Conservation (phyloP, 2,888 invertebrate species). For the Machimus rusticus region DNA sequence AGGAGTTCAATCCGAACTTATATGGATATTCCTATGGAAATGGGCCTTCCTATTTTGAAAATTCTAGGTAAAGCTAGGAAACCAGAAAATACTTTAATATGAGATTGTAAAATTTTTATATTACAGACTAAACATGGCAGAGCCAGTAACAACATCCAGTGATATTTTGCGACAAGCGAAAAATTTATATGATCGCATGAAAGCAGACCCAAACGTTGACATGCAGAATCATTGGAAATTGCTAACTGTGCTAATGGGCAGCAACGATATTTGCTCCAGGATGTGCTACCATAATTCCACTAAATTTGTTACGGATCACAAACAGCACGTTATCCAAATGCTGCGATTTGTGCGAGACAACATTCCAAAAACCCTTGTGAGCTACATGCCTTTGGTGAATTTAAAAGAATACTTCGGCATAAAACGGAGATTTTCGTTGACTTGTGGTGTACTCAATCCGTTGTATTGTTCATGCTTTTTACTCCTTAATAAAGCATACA, state of each 20-base stretch:
- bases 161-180: slow-evolving; percentile 68
- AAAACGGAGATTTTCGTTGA: slow-evolving; percentile 53
- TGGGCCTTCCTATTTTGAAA: slow-evolving; percentile 62
- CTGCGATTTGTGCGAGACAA: slow-evolving; percentile 65
- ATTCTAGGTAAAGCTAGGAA: slow-evolving; percentile 50
- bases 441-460: slow-evolving; percentile 62
- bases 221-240: slow-evolving; percentile 70
- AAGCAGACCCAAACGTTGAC: slow-evolving; percentile 65
- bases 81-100: too few species aligned
- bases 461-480: slow-evolving; percentile 68
- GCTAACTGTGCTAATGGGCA: slow-evolving; percentile 68
- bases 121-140: slow-evolving; percentile 67
- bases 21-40: slow-evolving; percentile 68
- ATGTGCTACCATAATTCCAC: slow-evolving; percentile 64
- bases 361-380: slow-evolving; percentile 69
- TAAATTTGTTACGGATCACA: slow-evolving; percentile 64
- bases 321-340: slow-evolving; percentile 62
- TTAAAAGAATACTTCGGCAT: slow-evolving; percentile 61
- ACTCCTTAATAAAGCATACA: not conserved
- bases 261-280: slow-evolving; percentile 70
- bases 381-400: slow-evolving; percentile 66
- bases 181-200: slow-evolving; percentile 66
- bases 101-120: too few species aligned
- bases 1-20: slow-evolving; percentile 71
- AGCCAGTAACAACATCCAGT: slow-evolving; percentile 67